A percentile compares a stretch with the other conserved stretches of the same genome.
Conservation (phyloP, 2,797 vertebrate genomes). For the Channallabes apus region DNA sequence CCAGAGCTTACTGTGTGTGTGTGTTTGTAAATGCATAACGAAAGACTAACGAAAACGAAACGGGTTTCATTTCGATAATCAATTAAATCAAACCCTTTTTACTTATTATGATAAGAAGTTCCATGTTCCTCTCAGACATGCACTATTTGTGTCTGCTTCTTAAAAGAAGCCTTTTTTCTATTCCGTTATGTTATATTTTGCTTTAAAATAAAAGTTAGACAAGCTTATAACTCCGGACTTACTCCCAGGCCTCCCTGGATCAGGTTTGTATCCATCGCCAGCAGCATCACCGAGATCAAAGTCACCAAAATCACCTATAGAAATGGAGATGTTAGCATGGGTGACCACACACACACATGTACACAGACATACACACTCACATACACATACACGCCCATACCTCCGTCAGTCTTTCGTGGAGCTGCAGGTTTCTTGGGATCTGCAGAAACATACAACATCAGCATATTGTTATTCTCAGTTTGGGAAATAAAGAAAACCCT, state of each 20-base stretch:
- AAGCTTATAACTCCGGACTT: conserved; percentile 26
- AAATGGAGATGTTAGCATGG: background rate
- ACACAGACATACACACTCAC: background rate
- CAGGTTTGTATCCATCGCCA: conserved; percentile 34
- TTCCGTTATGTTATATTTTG: background rate
- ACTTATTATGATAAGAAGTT: background rate
- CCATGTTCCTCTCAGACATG: background rate
- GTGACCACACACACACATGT: background rate
- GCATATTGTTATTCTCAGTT: background rate
- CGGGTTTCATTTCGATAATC: background rate
- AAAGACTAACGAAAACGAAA: too few relatives aligned
- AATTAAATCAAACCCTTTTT: background rate
- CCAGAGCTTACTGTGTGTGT: background rate
- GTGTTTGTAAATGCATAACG: background rate
- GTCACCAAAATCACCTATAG: conserved; percentile 36
- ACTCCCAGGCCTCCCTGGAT: background rate
- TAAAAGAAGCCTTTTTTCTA: background rate
- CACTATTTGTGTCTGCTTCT: background rate
- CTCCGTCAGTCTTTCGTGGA: background rate
- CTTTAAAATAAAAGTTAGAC: background rate
- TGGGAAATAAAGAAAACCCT: background rate
- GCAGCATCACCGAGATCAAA: background rate
- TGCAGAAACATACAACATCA: background rate
- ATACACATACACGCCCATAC: background rate
- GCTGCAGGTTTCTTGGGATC: conserved; percentile 13